These are phyloP conservation scores for Amphiura filiformis DNA, from an alignment of 35 echinoderm and acorn worm genomes.

Conservation along the genomic window DNA sequence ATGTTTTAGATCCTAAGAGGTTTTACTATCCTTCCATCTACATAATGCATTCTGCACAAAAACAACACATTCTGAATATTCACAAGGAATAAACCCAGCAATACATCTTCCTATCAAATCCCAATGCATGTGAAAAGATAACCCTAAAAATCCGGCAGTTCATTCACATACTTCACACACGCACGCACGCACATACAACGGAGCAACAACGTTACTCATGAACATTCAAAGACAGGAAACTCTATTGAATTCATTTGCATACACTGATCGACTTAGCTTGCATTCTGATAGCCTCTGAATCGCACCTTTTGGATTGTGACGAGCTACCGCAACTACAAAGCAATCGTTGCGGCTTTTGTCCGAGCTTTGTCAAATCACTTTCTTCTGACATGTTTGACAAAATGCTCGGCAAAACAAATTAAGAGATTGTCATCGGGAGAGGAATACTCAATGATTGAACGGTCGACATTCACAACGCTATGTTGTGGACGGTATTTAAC, in stretches of 20 bases:
- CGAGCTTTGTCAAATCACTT: neutral
- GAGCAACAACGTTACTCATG: neutral
- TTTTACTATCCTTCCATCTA: no score
- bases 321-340: neutral
- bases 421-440: no score
- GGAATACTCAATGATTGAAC: no score
- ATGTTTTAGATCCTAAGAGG: no score
- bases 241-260: slow-evolving; percentile 7
- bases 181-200: no score
- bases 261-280: neutral
- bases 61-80: neutral
- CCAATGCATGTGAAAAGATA: neutral
- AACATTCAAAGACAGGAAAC: neutral
- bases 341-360: neutral
- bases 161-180: no score
- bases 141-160: neutral
- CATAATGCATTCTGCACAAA: no score
- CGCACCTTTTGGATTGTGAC: neutral
- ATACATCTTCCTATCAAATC: neutral
- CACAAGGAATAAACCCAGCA: neutral
- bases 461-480: no score
- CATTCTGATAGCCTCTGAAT: neutral
- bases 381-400: neutral
- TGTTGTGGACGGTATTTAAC: no score
- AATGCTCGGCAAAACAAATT: no score